Conservation (phyloP, 2,888 invertebrate genomes). For the Lasioglossum leucozonium region DNA sequence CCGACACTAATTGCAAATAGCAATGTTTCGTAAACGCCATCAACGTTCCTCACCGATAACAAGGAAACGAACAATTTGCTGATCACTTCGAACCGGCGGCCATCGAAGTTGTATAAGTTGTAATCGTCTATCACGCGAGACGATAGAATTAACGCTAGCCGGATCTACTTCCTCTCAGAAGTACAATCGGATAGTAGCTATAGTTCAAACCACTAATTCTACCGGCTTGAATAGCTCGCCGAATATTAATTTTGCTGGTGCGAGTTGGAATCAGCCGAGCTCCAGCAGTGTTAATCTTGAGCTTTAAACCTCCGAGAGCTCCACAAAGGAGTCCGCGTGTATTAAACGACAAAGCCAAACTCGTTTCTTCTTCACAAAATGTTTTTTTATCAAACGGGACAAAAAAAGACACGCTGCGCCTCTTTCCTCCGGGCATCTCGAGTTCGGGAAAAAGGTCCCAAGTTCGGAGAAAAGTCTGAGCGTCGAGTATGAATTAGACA, state of each 20-base stretch:
- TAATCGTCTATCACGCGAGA: background rate
- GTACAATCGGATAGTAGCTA: conserved; percentile 7
- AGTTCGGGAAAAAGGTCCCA: too few relatives aligned
- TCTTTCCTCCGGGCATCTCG: too few relatives aligned
- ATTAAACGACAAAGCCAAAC: background rate
- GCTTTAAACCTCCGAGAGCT: background rate
- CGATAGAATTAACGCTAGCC: background rate
- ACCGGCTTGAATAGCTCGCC: conserved; percentile 2
- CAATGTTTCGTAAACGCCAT: background rate
- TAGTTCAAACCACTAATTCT: conserved; percentile 11
- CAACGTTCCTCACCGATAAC: background rate
- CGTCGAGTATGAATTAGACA: too few relatives aligned
- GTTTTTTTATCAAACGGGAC: background rate
- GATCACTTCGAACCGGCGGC: background rate
- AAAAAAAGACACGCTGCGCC: too few relatives aligned
- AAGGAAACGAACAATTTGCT: background rate
- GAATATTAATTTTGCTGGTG: background rate
- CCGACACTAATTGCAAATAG: background rate
- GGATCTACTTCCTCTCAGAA: background rate
- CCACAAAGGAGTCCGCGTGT: background rate
- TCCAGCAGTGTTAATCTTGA: background rate
- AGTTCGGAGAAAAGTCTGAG: too few relatives aligned
- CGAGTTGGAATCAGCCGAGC: background rate
- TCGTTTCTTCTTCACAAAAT: background rate
- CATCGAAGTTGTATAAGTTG: background rate